Evolutionary conservation across 2,888 invertebrate genomes (phyloP), one percentile per base, ranked within the genome.

Genomic region (Acanthosepion lycidas): DNA sequence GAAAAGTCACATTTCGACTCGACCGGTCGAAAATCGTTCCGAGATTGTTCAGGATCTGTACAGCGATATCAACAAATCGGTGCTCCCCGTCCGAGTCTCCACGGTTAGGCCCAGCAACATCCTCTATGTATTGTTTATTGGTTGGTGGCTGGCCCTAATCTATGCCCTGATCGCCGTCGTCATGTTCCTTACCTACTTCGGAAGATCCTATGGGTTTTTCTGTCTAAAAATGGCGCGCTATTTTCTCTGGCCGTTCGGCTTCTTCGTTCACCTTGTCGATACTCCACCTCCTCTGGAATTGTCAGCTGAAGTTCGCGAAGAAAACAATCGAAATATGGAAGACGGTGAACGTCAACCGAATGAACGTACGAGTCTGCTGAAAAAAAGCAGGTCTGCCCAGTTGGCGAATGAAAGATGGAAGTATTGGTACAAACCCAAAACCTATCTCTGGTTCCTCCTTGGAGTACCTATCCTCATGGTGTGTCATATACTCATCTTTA

Each of bases 181-280:
- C 2, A 96, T 97, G 97, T 95, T 95, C 42, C 18, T 97, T 48
- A 96, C 97, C 12, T 55, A 96, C 94, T 94, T 97, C 55, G 97
- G 97, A 26, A 95, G 95, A 94, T 94, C 95, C 0, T 97, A 97
- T 95, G 96, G 97, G 97, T 93, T 93, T 51, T 93, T 93, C 28
- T 93, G 93, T 28, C 96, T 96, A 95, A 96, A 95, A 78, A 96
- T 97, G 96, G 96, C 96, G 2, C 94, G 95, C 6, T 97, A 97
- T 95, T 97, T 97, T 94, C 94, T 97, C 9, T 97, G 97, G 97
- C 97, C 97, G 12, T 97, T 97, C 96, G 97, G 97, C 42, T 97
- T 97, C 95, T 97, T 97, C 96, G 96, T 97, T 6, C 96, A 97
- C 94, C 95, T 96, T 95, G 97, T 97, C 9, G 93, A 93, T 51